Evolutionary conservation across 2,113 vertebrate genomes (phyloP).

Genomic region (Syrrhaptes paradoxus): DNA sequence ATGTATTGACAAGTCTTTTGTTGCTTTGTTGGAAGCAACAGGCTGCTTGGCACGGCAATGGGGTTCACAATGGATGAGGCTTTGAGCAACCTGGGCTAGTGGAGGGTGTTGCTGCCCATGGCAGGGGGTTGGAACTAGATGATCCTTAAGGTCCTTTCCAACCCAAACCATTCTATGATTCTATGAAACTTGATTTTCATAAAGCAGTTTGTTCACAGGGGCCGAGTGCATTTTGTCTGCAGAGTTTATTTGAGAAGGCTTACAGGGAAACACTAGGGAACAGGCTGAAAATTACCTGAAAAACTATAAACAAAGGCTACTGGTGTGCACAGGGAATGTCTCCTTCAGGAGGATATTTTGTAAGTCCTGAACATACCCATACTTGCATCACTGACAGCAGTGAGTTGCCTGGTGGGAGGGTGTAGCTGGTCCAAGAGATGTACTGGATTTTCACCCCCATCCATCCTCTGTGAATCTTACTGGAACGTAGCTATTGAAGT

Average conservation of each 20-base stretch:
- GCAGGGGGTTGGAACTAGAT: no score
- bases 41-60: not conserved
- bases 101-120: no score
- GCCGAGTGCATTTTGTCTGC: not conserved
- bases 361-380: not conserved
- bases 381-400: rapidly evolving
- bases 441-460: not conserved
- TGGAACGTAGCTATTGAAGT: not conserved
- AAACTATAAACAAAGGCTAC: not conserved
- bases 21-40: not conserved
- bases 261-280: not conserved
- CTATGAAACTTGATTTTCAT: not conserved
- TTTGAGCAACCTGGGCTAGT: no score
- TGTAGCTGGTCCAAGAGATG: no score
- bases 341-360: not conserved
- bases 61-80: not conserved
- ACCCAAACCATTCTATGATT: no score
- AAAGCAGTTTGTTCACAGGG: not conserved
- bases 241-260: not conserved
- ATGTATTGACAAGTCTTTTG: not conserved
- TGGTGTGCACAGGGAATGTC: not conserved
- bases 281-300: not conserved
- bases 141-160: no score
- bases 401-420: not conserved
- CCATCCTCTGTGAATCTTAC: not conserved